Conservation (phyloP, 92 coral and sea anemone species). For the Micromussa lordhowensis region DNA sequence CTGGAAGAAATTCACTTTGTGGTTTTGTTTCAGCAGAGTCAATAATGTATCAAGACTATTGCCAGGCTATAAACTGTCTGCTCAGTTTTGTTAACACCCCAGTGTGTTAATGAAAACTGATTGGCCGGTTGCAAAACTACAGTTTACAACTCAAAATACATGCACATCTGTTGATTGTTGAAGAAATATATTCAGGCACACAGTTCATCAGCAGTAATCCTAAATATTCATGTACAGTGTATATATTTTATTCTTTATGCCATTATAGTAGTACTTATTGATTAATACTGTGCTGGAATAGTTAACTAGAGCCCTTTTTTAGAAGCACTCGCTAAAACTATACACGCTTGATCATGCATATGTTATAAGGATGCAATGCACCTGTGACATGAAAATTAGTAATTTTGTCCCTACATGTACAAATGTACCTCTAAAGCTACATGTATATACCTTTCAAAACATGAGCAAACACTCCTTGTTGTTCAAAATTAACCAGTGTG, state of each 20-base stretch:
- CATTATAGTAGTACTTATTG: neutral
- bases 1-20: too few relatives aligned
- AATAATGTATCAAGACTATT: neutral
- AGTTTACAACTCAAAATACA: neutral
- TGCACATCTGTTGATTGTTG: neutral
- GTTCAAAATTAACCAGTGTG: neutral
- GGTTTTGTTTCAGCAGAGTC: neutral
- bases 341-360: neutral
- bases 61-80: neutral
- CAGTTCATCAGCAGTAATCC: neutral
- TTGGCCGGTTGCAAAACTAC: neutral
- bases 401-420: neutral
- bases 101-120: neutral
- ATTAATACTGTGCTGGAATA: neutral
- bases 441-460: neutral
- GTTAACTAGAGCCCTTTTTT: neutral
- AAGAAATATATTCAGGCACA: neutral
- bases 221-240: neutral
- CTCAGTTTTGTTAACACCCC: neutral
- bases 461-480: neutral
- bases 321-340: neutral
- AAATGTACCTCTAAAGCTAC: too few relatives aligned
- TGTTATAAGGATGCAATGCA: neutral
- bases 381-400: neutral
- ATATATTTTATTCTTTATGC: neutral